Percentiles rank a stretch among this genome's conserved stretches.
These are phyloP conservation scores for Labeo calbasu DNA, from an alignment of 2,797 vertebrate genomes.

Conservation along the genomic window DNA sequence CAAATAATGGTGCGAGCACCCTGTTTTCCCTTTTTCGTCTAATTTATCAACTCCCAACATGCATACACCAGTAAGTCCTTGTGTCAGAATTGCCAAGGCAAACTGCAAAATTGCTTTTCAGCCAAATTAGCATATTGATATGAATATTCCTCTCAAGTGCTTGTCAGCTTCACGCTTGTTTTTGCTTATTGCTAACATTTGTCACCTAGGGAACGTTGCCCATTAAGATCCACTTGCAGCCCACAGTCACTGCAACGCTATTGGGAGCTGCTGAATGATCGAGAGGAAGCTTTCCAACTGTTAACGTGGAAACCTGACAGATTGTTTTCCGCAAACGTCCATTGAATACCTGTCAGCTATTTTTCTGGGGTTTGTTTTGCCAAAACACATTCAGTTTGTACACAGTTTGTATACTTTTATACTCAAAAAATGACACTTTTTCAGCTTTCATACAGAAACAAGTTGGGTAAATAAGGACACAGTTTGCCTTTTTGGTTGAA, in stretches of 20 bases:
- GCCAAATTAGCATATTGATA: constrained; percentile 38
- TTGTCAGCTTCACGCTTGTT: constrained; percentile 29
- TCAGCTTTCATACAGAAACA: neutral
- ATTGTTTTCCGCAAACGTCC: neutral
- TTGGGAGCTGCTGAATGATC: constrained; percentile 6
- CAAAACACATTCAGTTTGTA: neutral
- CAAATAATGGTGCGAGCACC: constrained; percentile 15
- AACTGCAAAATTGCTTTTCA: constrained; percentile 30
- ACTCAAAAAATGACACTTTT: neutral
- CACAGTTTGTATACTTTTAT: neutral
- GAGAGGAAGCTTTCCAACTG: neutral
- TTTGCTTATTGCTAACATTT: constrained; percentile 36
- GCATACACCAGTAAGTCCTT: constrained; percentile 14
- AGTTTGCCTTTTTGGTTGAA: neutral
- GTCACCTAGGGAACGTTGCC: constrained; percentile 30
- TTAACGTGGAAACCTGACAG: constrained; percentile 2
- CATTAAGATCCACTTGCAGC: constrained; percentile 33
- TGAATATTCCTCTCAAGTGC: constrained; percentile 33
- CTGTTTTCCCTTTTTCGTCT: neutral
- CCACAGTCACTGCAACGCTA: neutral
- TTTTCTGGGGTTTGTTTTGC: neutral
- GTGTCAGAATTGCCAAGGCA: constrained; percentile 26
- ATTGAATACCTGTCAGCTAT: neutral
- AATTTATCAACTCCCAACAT: constrained; percentile 11
- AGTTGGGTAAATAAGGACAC: neutral